phyloP scores from a whole-genome alignment of 2,888 invertebrate species.

The Congeria kusceri region DNA sequence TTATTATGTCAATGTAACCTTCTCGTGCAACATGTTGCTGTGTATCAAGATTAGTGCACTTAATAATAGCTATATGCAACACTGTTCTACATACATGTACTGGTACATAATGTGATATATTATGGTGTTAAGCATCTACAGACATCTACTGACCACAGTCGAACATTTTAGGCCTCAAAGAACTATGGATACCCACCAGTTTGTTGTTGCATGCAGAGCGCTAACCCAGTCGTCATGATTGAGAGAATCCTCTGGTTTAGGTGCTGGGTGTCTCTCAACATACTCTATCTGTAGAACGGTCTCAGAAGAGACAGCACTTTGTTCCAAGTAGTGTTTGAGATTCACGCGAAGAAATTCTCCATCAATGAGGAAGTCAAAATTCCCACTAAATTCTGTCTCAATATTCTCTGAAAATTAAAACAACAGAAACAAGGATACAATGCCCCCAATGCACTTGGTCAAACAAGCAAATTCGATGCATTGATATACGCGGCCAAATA shows the following conservation, averaged over 20 bases:
- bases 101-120: background rate
- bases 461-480: too few relatives aligned
- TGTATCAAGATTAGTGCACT: too few relatives aligned
- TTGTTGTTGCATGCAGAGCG: constrained; percentile 88
- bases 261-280: constrained; percentile 94
- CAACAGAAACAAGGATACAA: too few relatives aligned
- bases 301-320: constrained; percentile 93
- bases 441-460: too few relatives aligned
- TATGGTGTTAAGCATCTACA: too few relatives aligned
- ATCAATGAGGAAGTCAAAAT: constrained; percentile 94
- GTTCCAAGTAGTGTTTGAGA: constrained; percentile 91
- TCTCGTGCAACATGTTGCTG: too few relatives aligned
- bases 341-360: constrained; percentile 92
- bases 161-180: background rate
- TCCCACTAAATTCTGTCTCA: constrained; percentile 38
- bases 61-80: too few relatives aligned
- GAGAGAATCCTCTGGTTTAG: constrained; percentile 95
- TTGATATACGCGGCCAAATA: too few relatives aligned
- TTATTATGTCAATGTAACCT: too few relatives aligned
- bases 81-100: background rate
- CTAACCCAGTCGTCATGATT: constrained; percentile 99
- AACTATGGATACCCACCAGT: constrained; percentile 67
- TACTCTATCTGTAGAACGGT: constrained; percentile 95
- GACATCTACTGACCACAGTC: background rate
- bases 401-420: constrained; percentile 50